Conservation (phyloP, 1,140 invertebrate genomes). For the Hermetia illucens region DNA sequence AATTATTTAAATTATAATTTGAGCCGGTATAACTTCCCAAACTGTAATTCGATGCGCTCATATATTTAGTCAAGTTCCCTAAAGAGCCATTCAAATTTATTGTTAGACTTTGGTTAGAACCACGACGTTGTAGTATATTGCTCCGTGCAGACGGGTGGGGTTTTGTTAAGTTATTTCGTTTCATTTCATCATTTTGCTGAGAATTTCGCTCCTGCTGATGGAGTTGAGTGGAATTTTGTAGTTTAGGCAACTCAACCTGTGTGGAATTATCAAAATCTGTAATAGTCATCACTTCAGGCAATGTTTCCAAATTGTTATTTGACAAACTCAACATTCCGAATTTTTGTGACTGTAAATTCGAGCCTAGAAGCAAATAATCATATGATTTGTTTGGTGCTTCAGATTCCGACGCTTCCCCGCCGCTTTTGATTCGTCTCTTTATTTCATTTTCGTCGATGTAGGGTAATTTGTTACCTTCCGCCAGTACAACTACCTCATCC, state of each 20-base stretch:
- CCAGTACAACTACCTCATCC: too few relatives aligned
- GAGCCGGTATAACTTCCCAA: conserved; percentile 15
- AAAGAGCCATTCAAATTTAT: conserved; percentile 11
- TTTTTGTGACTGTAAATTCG: conserved; percentile 34
- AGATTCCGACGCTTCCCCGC: too few relatives aligned
- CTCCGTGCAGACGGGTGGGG: conserved; percentile 15
- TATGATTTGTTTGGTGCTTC: not conserved
- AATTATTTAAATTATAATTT: conserved; percentile 5
- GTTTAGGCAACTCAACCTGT: conserved; percentile 13
- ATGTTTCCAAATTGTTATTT: conserved; percentile 44
- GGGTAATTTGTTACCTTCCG: too few relatives aligned
- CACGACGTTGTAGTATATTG: conserved; percentile 23
- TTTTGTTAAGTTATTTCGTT: not conserved
- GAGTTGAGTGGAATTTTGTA: conserved; percentile 9
- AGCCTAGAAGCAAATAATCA: conserved; percentile 20
- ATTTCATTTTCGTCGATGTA: too few relatives aligned
- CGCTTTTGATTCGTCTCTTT: too few relatives aligned
- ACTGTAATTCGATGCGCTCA: conserved; percentile 35
- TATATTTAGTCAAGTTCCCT: conserved; percentile 14
- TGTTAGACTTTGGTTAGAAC: conserved; percentile 22
- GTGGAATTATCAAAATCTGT: conserved; percentile 39
- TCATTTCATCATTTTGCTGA: not conserved
- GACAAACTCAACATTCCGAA: conserved; percentile 34
- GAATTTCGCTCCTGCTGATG: not conserved
- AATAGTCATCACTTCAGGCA: conserved; percentile 48